Evolutionary conservation across 2,888 invertebrate genomes (phyloP), one percentile per base, ranked within the genome.

Genomic region (Brenthis daphne): DNA sequence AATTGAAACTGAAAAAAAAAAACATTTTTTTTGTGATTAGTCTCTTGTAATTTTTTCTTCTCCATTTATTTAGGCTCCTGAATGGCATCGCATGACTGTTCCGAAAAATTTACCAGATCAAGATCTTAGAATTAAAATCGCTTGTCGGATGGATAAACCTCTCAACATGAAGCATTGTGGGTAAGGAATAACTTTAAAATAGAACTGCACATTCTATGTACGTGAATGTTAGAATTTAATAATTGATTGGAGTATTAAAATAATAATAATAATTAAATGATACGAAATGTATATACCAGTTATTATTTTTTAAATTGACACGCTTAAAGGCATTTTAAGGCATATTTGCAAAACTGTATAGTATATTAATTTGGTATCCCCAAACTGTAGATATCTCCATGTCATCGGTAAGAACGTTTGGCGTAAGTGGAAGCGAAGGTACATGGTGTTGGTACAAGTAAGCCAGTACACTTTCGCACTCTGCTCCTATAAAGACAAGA

Each of bases 401-500:
- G 97, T 97, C n/a, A 95, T 98, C 81, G 98, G 99, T 63, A 99
- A 99, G 76, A 85, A 85, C 12, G 99, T 99, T 2, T 99, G 99
- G 99, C 98, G 99, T 84, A 99, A 99, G 86, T 99, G 99, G 99
- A 99, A 99, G 93, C 97, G 98, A 82, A 94, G 99, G 68, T 99
- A 99, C 90, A 99, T 97, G 94, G 99, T 99, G 75, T 94, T 99
- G 76, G 99, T 99, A 60, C 99, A 99, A 95, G 99, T 99, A 57
- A 99, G 99, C 73, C 99, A 99, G 93, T 99, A 99, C 91, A 99
- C 99, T 53, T 99, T 99, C 93, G 99, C 99, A 57, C 97, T 99
- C 96, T 99, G 99, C 93, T 99, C 98, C 80, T 99, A 99, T 89
- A 97, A 99, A 89, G 99, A 99, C 90, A 99, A 99, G 94, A 99